Conservation (phyloP, 2,797 vertebrate genomes). For the Sebastes taczanowskii region DNA sequence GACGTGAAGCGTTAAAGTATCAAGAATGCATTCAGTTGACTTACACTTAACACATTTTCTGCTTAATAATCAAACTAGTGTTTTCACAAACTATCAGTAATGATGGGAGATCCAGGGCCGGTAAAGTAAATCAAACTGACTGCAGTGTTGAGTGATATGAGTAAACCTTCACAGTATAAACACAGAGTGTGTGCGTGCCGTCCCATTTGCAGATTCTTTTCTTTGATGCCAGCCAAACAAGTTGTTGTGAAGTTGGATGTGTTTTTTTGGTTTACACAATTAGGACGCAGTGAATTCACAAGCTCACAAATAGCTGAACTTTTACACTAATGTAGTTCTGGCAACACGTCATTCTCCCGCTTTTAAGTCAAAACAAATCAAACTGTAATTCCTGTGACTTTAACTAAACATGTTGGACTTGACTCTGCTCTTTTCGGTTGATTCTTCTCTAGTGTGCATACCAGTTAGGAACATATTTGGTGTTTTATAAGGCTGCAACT, state of each 20-base stretch:
- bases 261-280: not conserved
- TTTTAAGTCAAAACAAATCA: not conserved
- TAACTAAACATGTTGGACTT: not conserved
- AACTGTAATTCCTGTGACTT: not conserved
- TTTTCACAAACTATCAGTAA: not conserved
- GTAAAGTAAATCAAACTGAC: not conserved
- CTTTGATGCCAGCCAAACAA: not conserved
- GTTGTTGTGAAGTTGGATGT: not conserved
- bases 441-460: not conserved
- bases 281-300: not conserved
- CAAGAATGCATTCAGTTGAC: not conserved
- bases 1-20: not conserved
- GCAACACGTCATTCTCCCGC: not conserved
- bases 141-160: not conserved
- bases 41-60: not conserved
- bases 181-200: not conserved
- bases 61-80: not conserved
- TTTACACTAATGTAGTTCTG: not conserved
- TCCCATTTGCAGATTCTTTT: not conserved
- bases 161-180: constrained; percentile 1
- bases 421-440: not conserved
- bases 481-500: not conserved
- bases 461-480: not conserved
- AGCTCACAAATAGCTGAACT: not conserved
- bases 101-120: not conserved